These are phyloP conservation scores for Axis porcinus DNA, from an alignment of 2,113 vertebrate species.

Conservation along the genomic window DNA sequence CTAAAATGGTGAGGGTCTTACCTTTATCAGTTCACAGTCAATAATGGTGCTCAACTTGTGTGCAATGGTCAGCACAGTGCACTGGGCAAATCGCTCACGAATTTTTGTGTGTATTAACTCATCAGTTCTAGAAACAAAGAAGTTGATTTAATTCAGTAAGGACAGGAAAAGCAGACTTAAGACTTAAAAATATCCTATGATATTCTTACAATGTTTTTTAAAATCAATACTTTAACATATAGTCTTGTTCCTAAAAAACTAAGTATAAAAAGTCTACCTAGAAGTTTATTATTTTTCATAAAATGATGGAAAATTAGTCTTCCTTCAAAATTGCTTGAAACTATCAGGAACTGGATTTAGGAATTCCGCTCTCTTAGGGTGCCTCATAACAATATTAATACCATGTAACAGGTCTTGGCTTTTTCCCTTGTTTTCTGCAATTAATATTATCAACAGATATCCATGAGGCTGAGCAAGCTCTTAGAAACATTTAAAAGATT, in stretches of 20 bases:
- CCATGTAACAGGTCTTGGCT: background rate
- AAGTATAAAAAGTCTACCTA: too few relatives aligned
- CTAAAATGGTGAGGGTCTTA: constrained; percentile 71
- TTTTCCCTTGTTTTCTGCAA: background rate
- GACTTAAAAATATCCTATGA: background rate
- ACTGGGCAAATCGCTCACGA: constrained; percentile 91
- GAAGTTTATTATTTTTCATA: too few relatives aligned
- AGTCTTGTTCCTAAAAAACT: too few relatives aligned
- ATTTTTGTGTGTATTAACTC: constrained; percentile 94
- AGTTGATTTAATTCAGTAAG: background rate
- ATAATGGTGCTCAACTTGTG: constrained; percentile 95
- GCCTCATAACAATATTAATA: too few relatives aligned
- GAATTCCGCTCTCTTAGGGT: too few relatives aligned
- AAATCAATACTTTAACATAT: too few relatives aligned
- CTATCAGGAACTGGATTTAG: too few relatives aligned
- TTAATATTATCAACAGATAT: background rate
- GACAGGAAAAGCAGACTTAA: background rate
- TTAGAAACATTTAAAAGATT: background rate
- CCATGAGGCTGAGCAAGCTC: background rate
- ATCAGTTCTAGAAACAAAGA: constrained; percentile 88
- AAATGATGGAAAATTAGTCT: too few relatives aligned
- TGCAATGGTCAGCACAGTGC: constrained; percentile 94
- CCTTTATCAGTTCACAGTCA: constrained; percentile 94
- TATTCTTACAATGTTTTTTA: background rate
- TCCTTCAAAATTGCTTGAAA: too few relatives aligned